Base-by-base conservation (phyloP, 2,888 invertebrate genomes). In the Scaptodrosophila latifasciaeformis region DNA sequence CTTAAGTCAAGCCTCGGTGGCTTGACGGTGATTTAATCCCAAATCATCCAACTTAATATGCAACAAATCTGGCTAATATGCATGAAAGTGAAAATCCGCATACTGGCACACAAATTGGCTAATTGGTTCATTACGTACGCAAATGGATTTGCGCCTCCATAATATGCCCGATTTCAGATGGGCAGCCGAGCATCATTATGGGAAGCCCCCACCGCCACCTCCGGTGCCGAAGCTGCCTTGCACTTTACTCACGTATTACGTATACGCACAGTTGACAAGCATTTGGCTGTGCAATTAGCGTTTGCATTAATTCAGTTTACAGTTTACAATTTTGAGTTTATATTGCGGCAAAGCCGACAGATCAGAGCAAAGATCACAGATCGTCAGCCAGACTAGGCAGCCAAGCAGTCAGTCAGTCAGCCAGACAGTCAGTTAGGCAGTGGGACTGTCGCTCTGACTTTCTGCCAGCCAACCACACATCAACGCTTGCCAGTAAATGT, bases 121-220 rank as follows among this genome's bases (percentile, higher is more conserved):
- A 83, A 81, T 83, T 81, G 82, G 79, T 70, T 76, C 72, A 82
- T 82, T 81, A 83, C 79, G 81, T 61, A 78, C 82, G 57, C 69
- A 81, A 82, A 80, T 80, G 82, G 80, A 76, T 82, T 81, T 80
- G 80, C 69, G 79, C 79, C 79, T 71, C 69, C 65, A 76, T 75
- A 68, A 68, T 39, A 64, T 57, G 81, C 60, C 56, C 68, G 69
- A 79, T 76, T 75, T 76, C 64, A 62, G 21, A 44, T 44, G 31
- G 24, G 30, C 31, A n/a, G 19, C 7, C 24, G 3, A 24, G 7
- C 24, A 3, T n/a, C n/a, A n/a, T n/a, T n/a, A n/a, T n/a, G n/a
- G n/a, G n/a, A n/a, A n/a, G n/a, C n/a, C n/a, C n/a, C n/a, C n/a
- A n/a, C n/a, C n/a, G n/a, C n/a, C n/a, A n/a, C n/a, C n/a, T n/a